Conservation (phyloP, 2,888 invertebrate genomes). For the Synergus gifuensis region DNA sequence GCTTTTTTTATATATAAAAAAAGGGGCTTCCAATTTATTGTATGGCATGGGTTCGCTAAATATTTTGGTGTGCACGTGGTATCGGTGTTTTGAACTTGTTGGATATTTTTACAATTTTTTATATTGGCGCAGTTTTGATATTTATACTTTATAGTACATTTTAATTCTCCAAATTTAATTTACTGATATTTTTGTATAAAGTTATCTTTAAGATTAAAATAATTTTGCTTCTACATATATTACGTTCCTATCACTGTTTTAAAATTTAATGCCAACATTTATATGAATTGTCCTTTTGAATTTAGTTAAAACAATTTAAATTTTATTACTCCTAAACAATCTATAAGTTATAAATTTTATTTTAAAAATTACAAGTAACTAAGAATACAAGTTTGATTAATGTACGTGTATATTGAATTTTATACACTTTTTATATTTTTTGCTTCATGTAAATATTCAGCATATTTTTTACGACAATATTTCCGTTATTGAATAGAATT, state of each 20-base stretch:
- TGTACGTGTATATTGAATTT: neutral
- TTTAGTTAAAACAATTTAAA: neutral
- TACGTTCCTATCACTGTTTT: neutral
- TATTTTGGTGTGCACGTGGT: constrained; percentile 20
- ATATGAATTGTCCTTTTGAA: neutral
- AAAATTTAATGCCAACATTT: neutral
- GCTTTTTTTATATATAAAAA: constrained; percentile 14
- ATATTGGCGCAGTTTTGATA: neutral
- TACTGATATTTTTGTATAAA: neutral
- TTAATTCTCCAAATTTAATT: neutral
- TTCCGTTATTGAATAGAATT: neutral
- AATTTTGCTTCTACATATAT: neutral
- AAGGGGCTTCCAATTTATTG: constrained; percentile 46
- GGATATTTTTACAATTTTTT: neutral
- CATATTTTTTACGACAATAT: neutral
- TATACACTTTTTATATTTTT: neutral
- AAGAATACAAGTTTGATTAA: no score
- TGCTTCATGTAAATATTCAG: neutral
- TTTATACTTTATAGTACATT: neutral
- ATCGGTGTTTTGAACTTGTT: neutral
- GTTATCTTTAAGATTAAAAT: neutral
- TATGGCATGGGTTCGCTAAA: constrained; percentile 49
- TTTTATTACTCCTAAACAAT: no score
- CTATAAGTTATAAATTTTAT: no score
- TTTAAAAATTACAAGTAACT: no score